These are phyloP conservation scores for Seriola quinqueradiata DNA, from an alignment of 2,113 vertebrate species.

Conservation along the genomic window DNA sequence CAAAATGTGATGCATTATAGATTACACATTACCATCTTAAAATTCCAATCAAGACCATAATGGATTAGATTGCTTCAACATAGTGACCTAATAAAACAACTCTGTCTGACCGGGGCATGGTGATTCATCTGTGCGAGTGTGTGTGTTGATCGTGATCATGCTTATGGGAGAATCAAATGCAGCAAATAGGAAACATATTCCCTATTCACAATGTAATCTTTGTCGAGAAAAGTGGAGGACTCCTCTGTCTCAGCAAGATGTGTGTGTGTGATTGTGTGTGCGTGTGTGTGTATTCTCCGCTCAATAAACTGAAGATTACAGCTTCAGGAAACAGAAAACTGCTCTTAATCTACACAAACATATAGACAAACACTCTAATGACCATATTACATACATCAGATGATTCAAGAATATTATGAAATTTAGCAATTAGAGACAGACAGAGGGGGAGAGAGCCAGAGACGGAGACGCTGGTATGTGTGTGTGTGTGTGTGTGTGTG, in stretches of 20 bases:
- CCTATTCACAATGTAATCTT: slow-evolving; percentile 28
- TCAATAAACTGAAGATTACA: background rate
- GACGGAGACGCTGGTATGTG: background rate
- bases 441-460: background rate
- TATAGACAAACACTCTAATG: background rate
- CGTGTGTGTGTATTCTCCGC: background rate
- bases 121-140: slow-evolving; percentile 18
- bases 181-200: slow-evolving; percentile 4
- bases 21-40: slow-evolving; percentile 70
- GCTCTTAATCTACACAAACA: background rate
- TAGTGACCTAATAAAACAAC: slow-evolving; percentile 45
- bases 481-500: background rate
- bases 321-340: background rate
- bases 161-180: background rate
- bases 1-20: slow-evolving; percentile 66
- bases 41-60: slow-evolving; percentile 65
- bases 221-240: slow-evolving; percentile 37
- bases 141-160: background rate
- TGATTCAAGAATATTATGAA: background rate
- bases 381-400: background rate
- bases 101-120: slow-evolving; percentile 3
- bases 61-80: slow-evolving; percentile 43
- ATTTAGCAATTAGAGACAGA: background rate
- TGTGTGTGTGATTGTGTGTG: slow-evolving; percentile 14
- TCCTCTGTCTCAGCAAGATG: slow-evolving; percentile 17